Evolutionary conservation across 1,140 invertebrate species (phyloP), one percentile per base, ranked within the genome.

Genomic region (Argopecten irradians): DNA sequence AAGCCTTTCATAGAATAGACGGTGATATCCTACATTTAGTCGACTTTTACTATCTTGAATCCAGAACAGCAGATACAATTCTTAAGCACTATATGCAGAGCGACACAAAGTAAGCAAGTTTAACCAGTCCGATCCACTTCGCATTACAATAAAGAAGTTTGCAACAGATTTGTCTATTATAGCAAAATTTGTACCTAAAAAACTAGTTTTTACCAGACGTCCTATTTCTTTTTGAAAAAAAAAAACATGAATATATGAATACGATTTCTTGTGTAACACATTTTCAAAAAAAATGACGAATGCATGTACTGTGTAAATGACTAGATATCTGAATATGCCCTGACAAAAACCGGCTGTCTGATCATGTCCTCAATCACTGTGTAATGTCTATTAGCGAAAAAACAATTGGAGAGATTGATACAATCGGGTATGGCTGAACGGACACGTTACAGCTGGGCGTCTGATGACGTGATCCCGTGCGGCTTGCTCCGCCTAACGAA

Each of bases 351-450:
- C 55, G 14, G n/a, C 55, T 28, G 22, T 0, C 55, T 16, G n/a
- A 28, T 71, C n/a, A 22, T 71, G 55, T 28, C 55, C 28, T 71
- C 55, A 71, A 71, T 71, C 55, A 71, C 55, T 28, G 55, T 71
- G 55, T n/a, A 71, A 71, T 71, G 55, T 71, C 55, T 71, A 71
- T 71, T 71, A 28, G 55, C 55, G n/a, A 71, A 71, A 71, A 71
- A 71, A 71, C 55, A 71, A 71, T 71, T 3, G 55, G 55, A 71
- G 28, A 28, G 55, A 71, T 71, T 71, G 55, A 71, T 71, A 71
- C 16, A n/a, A 71, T 71, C n/a, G n/a, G n/a, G 55, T 28, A 71
- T 28, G 55, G 55, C 55, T 71, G 55, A 71, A 71, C 55, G 55
- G 55, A 71, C 1, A 71, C n/a, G 55, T 71, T 71, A 71, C 55